These are phyloP conservation scores for Caenorhabditis sp. DNA, from an alignment of 2,888 invertebrate genomes.

Conservation along the genomic window DNA sequence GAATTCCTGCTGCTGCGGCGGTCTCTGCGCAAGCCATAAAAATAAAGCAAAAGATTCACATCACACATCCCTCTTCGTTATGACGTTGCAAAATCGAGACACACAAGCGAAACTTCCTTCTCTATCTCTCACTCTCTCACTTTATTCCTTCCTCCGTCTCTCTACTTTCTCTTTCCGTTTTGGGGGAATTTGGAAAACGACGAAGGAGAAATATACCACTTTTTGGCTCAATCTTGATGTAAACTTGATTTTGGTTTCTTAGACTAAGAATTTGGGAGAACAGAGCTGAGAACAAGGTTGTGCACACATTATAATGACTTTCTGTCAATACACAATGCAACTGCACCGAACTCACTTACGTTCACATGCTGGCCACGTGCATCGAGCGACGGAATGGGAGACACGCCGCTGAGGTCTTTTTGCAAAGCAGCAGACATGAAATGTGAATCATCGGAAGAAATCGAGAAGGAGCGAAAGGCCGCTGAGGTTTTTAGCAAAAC, in stretches of 20 bases:
- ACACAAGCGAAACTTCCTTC: constrained; percentile 25
- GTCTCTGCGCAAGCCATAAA: constrained; percentile 1
- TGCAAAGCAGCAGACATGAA: not conserved
- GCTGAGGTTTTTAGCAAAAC: not conserved
- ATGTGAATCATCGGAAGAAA: constrained; percentile 1
- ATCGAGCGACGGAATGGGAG: not conserved
- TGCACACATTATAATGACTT: not conserved
- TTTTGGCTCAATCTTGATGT: not conserved
- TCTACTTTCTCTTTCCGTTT: not conserved
- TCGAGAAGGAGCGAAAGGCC: not conserved
- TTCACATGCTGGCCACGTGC: constrained; percentile 39
- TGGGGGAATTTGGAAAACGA: not conserved
- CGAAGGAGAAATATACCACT: not conserved
- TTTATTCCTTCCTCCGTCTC: not conserved
- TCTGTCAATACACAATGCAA: not conserved
- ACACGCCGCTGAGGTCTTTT: not conserved
- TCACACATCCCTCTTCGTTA: constrained; percentile 15
- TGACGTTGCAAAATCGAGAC: constrained; percentile 51
- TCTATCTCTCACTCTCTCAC: not conserved
- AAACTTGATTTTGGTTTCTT: not conserved
- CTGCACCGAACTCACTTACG: constrained; percentile 23
- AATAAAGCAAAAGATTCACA: constrained; percentile 1
- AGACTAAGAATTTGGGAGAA: not conserved
- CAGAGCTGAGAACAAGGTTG: not conserved
- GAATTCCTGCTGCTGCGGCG: constrained; percentile 1